Evolutionary conservation across 2,888 invertebrate genomes (phyloP).

Genomic region (Malachius bipustulatus): DNA sequence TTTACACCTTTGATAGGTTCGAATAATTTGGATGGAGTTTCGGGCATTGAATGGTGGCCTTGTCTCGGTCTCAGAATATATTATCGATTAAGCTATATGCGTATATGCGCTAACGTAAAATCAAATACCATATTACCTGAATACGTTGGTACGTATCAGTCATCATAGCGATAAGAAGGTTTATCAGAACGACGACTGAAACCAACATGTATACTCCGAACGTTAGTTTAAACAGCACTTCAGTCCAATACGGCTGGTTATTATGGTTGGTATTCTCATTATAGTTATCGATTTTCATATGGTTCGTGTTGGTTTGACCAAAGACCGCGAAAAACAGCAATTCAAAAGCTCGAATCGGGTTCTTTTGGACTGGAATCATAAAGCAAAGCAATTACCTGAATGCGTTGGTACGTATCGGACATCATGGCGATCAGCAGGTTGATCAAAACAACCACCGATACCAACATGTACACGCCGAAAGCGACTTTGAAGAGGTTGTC

Average conservation of each 20-base stretch:
- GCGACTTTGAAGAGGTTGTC: slow-evolving; percentile 80
- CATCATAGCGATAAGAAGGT: slow-evolving; percentile 99
- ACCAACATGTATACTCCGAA: slow-evolving; percentile 97
- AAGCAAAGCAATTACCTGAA: slow-evolving; percentile 67
- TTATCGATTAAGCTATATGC: too few relatives aligned
- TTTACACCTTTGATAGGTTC: too few relatives aligned
- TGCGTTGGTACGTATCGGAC: slow-evolving; percentile 99
- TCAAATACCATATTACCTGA: slow-evolving; percentile 63
- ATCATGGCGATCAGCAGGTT: slow-evolving; percentile 99
- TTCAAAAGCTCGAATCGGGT: slow-evolving; percentile 88
- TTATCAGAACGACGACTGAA: slow-evolving; percentile 96
- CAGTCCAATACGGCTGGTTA: slow-evolving; percentile 71
- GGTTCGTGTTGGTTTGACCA: slow-evolving; percentile 79
- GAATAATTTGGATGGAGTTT: too few relatives aligned
- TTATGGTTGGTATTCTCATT: slow-evolving; percentile 36
- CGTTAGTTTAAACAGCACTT: slow-evolving; percentile 74
- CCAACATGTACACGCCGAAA: slow-evolving; percentile 95
- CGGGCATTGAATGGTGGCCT: too few relatives aligned
- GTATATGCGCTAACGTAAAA: too few relatives aligned
- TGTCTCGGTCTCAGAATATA: too few relatives aligned
- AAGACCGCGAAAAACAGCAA: slow-evolving; percentile 98
- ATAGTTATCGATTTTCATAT: slow-evolving; percentile 58
- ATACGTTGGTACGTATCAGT: slow-evolving; percentile 99
- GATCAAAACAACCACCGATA: slow-evolving; percentile 94
- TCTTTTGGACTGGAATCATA: slow-evolving; percentile 77